phyloP scores from a whole-genome alignment of 1,140 invertebrate species.

The Xylocopa sonorina region DNA sequence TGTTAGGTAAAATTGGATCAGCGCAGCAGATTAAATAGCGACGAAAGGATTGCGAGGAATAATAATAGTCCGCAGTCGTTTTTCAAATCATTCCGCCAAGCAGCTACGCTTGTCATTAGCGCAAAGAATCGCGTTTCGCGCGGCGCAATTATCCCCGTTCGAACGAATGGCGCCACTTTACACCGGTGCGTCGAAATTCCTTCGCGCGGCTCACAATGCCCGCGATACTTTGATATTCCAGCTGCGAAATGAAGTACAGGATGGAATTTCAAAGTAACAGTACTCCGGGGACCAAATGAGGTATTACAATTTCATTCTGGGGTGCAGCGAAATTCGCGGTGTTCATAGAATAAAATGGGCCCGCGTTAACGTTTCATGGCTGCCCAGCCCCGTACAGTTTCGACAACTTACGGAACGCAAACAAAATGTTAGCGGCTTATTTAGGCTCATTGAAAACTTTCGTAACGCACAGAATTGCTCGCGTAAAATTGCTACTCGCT shows the following conservation, averaged over 20 bases:
- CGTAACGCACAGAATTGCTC: no score
- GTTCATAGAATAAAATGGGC: constrained; percentile 27
- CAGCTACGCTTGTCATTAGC: background rate
- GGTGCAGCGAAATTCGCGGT: constrained; percentile 4
- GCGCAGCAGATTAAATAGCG: no score
- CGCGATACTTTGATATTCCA: constrained; percentile 35
- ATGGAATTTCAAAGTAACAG: constrained; percentile 41
- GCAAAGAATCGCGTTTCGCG: background rate
- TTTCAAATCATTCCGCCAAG: no score
- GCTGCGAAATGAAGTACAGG: constrained; percentile 8
- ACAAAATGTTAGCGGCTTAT: background rate
- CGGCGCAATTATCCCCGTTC: background rate
- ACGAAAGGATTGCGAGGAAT: no score
- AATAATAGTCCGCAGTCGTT: no score
- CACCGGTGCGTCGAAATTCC: background rate
- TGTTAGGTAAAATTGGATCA: no score
- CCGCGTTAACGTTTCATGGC: constrained; percentile 19
- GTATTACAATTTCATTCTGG: constrained; percentile 33
- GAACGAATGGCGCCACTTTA: background rate
- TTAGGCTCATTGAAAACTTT: background rate
- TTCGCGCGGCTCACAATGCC: background rate
- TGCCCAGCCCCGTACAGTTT: background rate
- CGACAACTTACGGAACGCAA: constrained; percentile 6
- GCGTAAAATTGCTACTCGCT: no score
- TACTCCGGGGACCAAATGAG: constrained; percentile 6